A percentile compares a stretch with the other conserved stretches of the same genome.
phyloP scores from a whole-genome alignment of 2,797 vertebrate genomes.

The Sebastes hubbsi region DNA sequence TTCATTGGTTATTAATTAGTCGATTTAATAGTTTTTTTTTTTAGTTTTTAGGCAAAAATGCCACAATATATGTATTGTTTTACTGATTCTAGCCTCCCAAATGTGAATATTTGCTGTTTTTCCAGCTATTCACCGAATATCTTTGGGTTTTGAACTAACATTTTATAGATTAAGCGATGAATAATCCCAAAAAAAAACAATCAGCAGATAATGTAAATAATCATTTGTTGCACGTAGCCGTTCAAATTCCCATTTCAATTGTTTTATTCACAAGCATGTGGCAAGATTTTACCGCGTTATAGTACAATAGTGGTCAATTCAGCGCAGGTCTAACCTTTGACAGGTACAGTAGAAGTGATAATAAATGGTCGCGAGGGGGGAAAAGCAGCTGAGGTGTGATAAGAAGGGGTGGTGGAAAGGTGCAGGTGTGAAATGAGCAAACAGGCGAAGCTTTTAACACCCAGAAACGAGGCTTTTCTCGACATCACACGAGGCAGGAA shows the following conservation, averaged over 20 bases:
- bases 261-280: not conserved
- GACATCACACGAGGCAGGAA: conserved; percentile 39
- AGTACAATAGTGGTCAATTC: not conserved
- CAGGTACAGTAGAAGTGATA: conserved; percentile 2
- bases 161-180: not conserved
- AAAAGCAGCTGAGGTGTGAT: conserved; percentile 13
- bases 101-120: not conserved
- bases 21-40: not conserved
- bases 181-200: not conserved
- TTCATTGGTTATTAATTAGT: not conserved
- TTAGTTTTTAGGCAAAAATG: not conserved
- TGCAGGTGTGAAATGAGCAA: conserved; percentile 19
- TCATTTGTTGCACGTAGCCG: not conserved
- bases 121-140: not conserved
- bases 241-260: not conserved
- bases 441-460: conserved; percentile 1
- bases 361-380: not conserved
- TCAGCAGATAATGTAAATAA: not conserved
- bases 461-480: conserved; percentile 55
- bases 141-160: not conserved
- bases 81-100: not conserved
- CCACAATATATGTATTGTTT: not conserved
- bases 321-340: conserved; percentile 3
- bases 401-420: not conserved
- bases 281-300: not conserved